Evolutionary conservation across 2,113 vertebrate species (phyloP).

Genomic region (Ochotona curzoniae): DNA sequence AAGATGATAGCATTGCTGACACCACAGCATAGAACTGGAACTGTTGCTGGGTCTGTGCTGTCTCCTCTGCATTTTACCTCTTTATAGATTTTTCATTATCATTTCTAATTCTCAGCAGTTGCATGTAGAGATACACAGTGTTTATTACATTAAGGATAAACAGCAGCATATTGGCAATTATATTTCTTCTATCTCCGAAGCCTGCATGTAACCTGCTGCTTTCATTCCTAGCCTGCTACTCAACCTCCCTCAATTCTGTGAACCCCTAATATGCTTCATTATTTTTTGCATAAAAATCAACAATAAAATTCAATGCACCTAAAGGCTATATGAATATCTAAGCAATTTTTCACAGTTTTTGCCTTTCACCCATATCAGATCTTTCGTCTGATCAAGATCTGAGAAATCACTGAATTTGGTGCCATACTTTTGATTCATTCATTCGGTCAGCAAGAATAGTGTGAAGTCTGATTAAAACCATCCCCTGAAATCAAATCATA

Average conservation of each 20-base stretch:
- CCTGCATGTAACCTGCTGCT: neutral
- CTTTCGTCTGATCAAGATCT: neutral
- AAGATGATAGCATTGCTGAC: neutral
- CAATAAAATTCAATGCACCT: neutral
- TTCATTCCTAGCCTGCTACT: neutral
- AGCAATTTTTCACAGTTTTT: neutral
- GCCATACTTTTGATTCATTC: neutral
- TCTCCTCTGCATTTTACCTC: neutral
- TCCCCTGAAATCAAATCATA: constrained; percentile 25
- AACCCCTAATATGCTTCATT: neutral
- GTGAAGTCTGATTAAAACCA: neutral
- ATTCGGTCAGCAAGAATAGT: neutral
- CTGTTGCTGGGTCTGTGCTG: neutral
- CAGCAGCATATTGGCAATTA: neutral
- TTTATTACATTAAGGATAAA: constrained; percentile 24
- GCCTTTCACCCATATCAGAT: neutral
- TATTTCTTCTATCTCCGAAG: neutral
- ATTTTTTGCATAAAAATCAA: constrained; percentile 27
- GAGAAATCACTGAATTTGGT: neutral
- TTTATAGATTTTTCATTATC: constrained; percentile 10
- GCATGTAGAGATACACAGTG: neutral
- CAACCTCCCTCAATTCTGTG: neutral
- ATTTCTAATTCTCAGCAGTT: constrained; percentile 25
- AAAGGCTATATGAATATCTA: neutral
- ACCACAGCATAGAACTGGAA: neutral